A percentile compares a stretch with the other conserved stretches of the same genome.
phyloP scores from a whole-genome alignment of 2,797 vertebrate species.

The Hipposideros larvatus region DNA sequence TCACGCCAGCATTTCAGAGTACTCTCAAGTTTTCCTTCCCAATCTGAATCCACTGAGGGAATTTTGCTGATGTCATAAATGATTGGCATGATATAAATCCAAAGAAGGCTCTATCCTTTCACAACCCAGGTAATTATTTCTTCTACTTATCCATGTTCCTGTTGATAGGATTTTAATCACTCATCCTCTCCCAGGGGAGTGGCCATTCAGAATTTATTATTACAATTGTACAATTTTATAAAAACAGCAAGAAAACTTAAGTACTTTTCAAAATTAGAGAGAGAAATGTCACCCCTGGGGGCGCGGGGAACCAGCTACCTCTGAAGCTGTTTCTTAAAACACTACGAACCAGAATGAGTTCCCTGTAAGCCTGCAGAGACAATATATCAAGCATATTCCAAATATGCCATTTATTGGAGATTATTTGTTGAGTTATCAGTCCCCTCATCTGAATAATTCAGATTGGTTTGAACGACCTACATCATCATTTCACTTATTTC shows the following conservation, averaged over 20 bases:
- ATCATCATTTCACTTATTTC: slow-evolving; percentile 50
- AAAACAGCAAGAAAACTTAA: slow-evolving; percentile 36
- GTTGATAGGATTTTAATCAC: slow-evolving; percentile 34
- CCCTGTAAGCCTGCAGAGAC: background rate
- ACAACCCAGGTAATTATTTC: background rate
- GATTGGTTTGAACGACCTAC: slow-evolving; percentile 12
- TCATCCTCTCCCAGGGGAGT: background rate
- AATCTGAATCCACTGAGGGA: background rate
- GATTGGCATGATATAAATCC: slow-evolving; percentile 36
- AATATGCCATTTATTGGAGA: slow-evolving; percentile 31
- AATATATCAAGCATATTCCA: background rate
- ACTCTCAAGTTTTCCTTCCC: background rate
- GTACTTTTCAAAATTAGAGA: slow-evolving; percentile 31
- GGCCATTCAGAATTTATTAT: slow-evolving; percentile 23
- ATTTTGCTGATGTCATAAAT: slow-evolving; percentile 27
- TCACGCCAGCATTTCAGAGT: background rate
- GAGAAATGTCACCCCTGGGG: background rate
- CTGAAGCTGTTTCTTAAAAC: slow-evolving; percentile 41
- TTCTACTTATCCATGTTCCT: background rate
- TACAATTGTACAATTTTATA: slow-evolving; percentile 11
- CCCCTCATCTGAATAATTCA: slow-evolving; percentile 14
- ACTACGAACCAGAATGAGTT: background rate
- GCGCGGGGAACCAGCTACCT: background rate
- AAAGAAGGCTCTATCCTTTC: slow-evolving; percentile 17
- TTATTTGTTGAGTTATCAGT: slow-evolving; percentile 8